phyloP scores from a whole-genome alignment of 2,113 vertebrate genomes.

The Chaetorhynchus papuensis region DNA sequence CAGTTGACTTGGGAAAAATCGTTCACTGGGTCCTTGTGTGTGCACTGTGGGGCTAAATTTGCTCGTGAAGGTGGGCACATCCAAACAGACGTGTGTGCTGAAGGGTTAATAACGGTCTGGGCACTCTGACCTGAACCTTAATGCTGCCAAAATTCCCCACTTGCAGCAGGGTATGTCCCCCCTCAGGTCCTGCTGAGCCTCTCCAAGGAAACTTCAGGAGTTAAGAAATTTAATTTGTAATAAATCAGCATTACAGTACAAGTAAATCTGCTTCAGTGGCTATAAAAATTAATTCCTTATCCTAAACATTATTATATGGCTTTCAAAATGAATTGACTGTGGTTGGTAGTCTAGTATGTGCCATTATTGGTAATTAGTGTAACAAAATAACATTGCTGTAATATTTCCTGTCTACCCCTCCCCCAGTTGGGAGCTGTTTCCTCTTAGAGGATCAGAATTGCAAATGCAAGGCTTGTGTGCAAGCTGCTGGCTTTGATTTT shows the following conservation, averaged over 20 bases:
- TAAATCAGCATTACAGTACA: constrained; percentile 61
- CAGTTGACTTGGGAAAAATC: neutral
- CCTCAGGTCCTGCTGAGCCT: neutral
- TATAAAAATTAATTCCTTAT: constrained; percentile 72
- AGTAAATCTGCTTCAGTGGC: constrained; percentile 43
- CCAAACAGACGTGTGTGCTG: fast-evolving
- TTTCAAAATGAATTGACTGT: constrained; percentile 66
- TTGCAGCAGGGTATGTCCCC: neutral
- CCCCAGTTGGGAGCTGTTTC: neutral
- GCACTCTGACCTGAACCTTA: neutral
- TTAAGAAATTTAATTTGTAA: constrained; percentile 48
- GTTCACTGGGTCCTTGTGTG: neutral
- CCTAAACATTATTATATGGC: constrained; percentile 67
- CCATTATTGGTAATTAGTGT: constrained; percentile 68
- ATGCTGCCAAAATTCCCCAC: neutral
- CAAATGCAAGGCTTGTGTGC: neutral
- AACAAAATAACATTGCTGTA: constrained; percentile 24
- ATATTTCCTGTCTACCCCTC: constrained; percentile 7
- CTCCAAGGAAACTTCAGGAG: constrained; percentile 16
- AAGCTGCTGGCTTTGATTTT: neutral
- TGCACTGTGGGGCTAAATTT: neutral
- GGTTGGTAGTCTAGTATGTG: constrained; percentile 25
- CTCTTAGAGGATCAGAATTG: neutral
- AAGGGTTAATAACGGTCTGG: neutral
- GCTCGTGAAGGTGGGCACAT: neutral